Conservation (phyloP, 2,888 invertebrate species). For the Tenthredo notha region DNA sequence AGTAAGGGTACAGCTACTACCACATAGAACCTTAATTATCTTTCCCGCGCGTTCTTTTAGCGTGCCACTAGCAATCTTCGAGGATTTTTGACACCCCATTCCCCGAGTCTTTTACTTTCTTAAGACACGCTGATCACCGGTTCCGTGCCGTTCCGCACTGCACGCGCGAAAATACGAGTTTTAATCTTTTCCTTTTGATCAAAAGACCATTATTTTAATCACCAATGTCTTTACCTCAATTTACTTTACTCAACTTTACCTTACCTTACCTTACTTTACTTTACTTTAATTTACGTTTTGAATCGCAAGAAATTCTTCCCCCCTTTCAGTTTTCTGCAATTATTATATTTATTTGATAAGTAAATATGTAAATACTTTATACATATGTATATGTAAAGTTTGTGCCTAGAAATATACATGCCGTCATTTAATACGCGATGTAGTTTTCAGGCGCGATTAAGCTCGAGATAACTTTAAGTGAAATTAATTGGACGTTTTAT, state of each 20-base stretch:
- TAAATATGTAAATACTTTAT: neutral
- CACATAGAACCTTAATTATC: constrained; percentile 74
- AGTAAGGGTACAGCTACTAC: constrained; percentile 18
- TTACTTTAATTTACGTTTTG: neutral
- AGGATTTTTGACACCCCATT: constrained; percentile 39
- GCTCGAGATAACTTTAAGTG: constrained; percentile 65
- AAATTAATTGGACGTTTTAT: constrained; percentile 63
- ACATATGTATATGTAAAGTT: neutral
- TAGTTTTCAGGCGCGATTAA: constrained; percentile 40
- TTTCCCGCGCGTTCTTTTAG: constrained; percentile 65
- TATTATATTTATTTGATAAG: neutral
- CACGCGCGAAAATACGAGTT: constrained; percentile 17
- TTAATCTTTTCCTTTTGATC: neutral
- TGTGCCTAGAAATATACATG: neutral
- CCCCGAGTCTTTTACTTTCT: neutral
- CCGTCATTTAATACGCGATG: constrained; percentile 28
- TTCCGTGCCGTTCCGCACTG: constrained; percentile 23
- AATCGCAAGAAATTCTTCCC: neutral
- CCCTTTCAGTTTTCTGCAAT: neutral
- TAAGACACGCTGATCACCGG: constrained; percentile 4
- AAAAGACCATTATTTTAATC: constrained; percentile 4
- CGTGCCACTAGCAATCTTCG: constrained; percentile 56
- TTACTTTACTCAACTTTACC: neutral
- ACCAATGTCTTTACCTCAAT: neutral
- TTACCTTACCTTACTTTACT: neutral